Evolutionary conservation across 2,888 invertebrate genomes (phyloP).

Genomic region (Epinotia brunnichana): DNA sequence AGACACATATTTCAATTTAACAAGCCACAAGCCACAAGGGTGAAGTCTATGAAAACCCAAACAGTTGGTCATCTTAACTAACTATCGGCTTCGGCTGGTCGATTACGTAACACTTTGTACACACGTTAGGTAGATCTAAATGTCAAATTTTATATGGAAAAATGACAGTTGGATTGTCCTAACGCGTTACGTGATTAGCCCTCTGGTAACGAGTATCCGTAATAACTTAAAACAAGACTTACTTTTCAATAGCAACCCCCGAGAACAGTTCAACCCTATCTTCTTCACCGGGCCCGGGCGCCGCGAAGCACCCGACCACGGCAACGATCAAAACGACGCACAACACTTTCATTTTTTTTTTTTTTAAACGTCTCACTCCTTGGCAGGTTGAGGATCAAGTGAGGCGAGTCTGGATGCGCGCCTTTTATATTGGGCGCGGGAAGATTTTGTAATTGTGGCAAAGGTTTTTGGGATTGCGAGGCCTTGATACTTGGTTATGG

Average conservation of each 20-base stretch:
- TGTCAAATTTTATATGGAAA: too few species aligned
- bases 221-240: slow-evolving; percentile 58
- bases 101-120: too few species aligned
- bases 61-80: too few species aligned
- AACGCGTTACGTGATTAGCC: too few species aligned
- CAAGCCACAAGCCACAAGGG: too few species aligned
- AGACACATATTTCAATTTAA: too few species aligned
- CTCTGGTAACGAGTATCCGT: too few species aligned
- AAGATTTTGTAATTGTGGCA: slow-evolving; percentile 52
- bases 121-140: too few species aligned
- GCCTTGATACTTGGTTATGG: slow-evolving; percentile 60
- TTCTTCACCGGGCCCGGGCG: slow-evolving; percentile 66
- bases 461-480: slow-evolving; percentile 47
- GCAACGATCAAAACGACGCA: slow-evolving; percentile 64
- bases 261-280: slow-evolving; percentile 73
- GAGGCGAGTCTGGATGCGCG: slow-evolving; percentile 60
- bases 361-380: slow-evolving; percentile 56
- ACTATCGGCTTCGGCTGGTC: too few species aligned
- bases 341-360: slow-evolving; percentile 69
- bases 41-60: too few species aligned
- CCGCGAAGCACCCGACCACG: slow-evolving; percentile 68
- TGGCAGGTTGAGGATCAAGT: slow-evolving; percentile 67
- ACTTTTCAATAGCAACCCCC: slow-evolving; percentile 77
- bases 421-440: slow-evolving; percentile 63
- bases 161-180: too few species aligned